Evolutionary conservation across 2,797 vertebrate genomes (phyloP).

Genomic region (Dallia pectoralis): DNA sequence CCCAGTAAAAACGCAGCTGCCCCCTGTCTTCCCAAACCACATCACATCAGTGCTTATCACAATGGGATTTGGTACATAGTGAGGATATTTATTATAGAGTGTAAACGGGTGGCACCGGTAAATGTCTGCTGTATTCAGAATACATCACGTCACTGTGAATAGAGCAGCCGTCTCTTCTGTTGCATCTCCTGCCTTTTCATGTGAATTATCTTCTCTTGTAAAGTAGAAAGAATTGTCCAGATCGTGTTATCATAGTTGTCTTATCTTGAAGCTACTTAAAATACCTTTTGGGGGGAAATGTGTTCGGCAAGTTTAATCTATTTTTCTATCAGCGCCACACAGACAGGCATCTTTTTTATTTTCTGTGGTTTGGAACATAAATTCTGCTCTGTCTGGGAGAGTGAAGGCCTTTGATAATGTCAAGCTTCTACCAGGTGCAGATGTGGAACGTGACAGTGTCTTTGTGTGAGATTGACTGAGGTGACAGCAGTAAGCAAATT

Average conservation of each 20-base stretch:
- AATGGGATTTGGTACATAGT: constrained; percentile 40
- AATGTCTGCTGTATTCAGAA: constrained; percentile 41
- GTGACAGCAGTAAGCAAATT: constrained; percentile 66
- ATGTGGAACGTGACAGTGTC: constrained; percentile 49
- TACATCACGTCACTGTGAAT: constrained; percentile 40
- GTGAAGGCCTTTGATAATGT: constrained; percentile 61
- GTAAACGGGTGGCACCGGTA: constrained; percentile 58
- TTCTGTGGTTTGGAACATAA: constrained; percentile 47
- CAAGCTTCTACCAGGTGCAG: constrained; percentile 55
- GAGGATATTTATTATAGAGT: constrained; percentile 43
- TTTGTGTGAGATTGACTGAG: constrained; percentile 64
- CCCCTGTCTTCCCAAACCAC: constrained; percentile 27
- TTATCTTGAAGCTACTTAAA: constrained; percentile 57
- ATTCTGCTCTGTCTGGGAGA: constrained; percentile 36
- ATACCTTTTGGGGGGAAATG: constrained; percentile 26
- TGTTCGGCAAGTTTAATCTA: constrained; percentile 64
- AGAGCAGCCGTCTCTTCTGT: constrained; percentile 30
- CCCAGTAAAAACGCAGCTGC: constrained; percentile 58
- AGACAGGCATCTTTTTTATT: constrained; percentile 35
- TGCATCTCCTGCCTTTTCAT: constrained; percentile 35
- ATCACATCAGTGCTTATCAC: constrained; percentile 50
- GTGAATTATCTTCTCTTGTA: constrained; percentile 43
- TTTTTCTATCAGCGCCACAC: constrained; percentile 69
- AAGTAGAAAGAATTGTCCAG: constrained; percentile 35
- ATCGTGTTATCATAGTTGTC: constrained; percentile 55